Evolutionary conservation across 2,888 invertebrate species (phyloP).

Genomic region (Tortrix viridana): DNA sequence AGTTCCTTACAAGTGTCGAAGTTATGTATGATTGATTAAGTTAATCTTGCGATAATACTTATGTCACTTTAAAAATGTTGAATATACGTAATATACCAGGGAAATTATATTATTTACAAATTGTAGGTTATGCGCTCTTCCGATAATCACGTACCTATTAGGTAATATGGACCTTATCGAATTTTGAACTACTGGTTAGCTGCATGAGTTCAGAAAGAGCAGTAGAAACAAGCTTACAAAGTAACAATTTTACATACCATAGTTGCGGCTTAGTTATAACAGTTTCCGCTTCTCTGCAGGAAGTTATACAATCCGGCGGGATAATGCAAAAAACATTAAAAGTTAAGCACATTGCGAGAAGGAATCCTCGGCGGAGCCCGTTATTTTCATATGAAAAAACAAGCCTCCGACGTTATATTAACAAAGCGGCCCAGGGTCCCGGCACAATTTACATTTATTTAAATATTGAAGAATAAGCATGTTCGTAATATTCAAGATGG

Average conservation of each 20-base stretch:
- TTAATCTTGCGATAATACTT: too few species aligned
- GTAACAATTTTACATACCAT: not conserved
- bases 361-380: conserved; percentile 50
- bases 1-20: too few species aligned
- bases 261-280: not conserved
- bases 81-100: too few species aligned
- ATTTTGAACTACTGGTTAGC: too few species aligned
- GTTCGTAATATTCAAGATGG: conserved; percentile 50
- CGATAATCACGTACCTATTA: too few species aligned
- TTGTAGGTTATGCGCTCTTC: too few species aligned
- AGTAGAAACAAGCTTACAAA: too few species aligned
- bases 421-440: conserved; percentile 56
- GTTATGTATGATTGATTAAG: too few species aligned
- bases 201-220: too few species aligned
- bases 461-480: conserved; percentile 63
- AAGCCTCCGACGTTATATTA: conserved; percentile 39
- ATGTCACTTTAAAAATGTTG: too few species aligned
- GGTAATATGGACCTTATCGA: too few species aligned
- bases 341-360: conserved; percentile 49
- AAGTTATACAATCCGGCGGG: conserved; percentile 22
- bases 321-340: conserved; percentile 47
- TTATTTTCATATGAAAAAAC: conserved; percentile 60
- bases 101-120: too few species aligned
- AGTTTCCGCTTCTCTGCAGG: not conserved
- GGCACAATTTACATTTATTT: conserved; percentile 68